Evolutionary conservation across 1,140 invertebrate genomes (phyloP).

Genomic region (Caenorhabditis inopinata): DNA sequence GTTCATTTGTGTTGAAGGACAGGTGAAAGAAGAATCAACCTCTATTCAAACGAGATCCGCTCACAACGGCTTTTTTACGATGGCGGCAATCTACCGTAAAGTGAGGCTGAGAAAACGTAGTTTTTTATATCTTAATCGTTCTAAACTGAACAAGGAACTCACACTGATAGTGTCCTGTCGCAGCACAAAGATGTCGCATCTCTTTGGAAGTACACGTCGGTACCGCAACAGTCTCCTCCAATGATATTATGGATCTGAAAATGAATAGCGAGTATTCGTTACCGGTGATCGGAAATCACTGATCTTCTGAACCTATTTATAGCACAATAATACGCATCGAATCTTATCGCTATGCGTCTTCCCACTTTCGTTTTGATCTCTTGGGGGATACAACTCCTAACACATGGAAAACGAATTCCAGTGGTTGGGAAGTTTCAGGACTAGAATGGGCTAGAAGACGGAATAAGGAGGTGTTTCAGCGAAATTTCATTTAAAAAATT

Average conservation of each 20-base stretch:
- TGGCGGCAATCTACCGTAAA: background rate
- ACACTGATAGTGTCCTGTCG: conserved; percentile 12
- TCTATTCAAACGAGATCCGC: conserved; percentile 12
- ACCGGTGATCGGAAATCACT: conserved; percentile 6
- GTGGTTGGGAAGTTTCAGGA: background rate
- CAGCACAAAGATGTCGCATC: background rate
- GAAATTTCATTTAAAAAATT: too few species aligned
- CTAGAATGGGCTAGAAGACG: too few species aligned
- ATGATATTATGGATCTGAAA: conserved; percentile 26
- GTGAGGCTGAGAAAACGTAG: background rate
- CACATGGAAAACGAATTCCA: background rate
- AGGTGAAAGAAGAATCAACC: background rate
- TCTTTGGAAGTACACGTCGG: conserved; percentile 13
- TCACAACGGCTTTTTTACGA: background rate
- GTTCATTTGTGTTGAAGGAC: background rate
- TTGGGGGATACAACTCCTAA: too few species aligned
- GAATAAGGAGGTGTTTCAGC: background rate
- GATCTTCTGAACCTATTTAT: background rate
- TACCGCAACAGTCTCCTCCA: conserved; percentile 6
- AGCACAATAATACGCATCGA: background rate
- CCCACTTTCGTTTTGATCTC: background rate
- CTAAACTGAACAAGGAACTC: conserved; percentile 17
- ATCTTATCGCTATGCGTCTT: background rate
- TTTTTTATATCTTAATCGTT: background rate
- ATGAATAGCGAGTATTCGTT: background rate